Base-by-base conservation (phyloP, 1,140 invertebrate species). In the Drosophila pruinosa region DNA sequence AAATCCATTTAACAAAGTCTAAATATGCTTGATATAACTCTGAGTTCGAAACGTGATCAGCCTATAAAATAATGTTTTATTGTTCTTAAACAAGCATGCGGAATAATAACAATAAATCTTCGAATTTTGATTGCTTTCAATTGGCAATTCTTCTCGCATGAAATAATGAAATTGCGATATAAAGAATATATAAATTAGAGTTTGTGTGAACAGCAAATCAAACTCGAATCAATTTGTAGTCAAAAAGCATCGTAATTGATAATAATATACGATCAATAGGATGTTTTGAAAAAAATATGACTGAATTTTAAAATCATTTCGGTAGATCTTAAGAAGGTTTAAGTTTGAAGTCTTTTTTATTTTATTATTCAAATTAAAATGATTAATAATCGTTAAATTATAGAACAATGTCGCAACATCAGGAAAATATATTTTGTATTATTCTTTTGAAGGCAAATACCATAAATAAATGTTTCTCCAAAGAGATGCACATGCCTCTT, bases 1-100 rank as follows among this genome's bases (percentile, higher is more conserved):
- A 56, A 67, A 47, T 5, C 26, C 28, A 26, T 56, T 64, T 45
- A 64, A 56, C 43, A 36, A 21, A 47, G 28, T 26, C 10, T 4
- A 4, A 36, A 52, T 31, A 26, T 41, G 39, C 54, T 50, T 59
- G 62, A 62, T 53, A 53, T 15, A 7, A 28, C 38, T 26, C 59
- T 12, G 45, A 48, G 48, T 7, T 7, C 22, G 22, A 48, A 64
- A 70, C 67, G 67, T 70, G 67, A 56, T 70, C 59, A 28, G 41
- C 59, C 56, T 70, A 12, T 31, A 48, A 14, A 50, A 28, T 14
- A 19, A 10, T 31, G 14, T 50, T 58, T 28, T 15, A 43, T 65
- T 38, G 41, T 47, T 3, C 5, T 48, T 57, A 15, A 39, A 28
- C 39, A 39, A 21, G 54, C 31, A 7, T 8, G 6, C 21, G 3